These are phyloP conservation scores for Rhinoraja longicauda DNA, from an alignment of 2,797 vertebrate genomes.

Conservation along the genomic window DNA sequence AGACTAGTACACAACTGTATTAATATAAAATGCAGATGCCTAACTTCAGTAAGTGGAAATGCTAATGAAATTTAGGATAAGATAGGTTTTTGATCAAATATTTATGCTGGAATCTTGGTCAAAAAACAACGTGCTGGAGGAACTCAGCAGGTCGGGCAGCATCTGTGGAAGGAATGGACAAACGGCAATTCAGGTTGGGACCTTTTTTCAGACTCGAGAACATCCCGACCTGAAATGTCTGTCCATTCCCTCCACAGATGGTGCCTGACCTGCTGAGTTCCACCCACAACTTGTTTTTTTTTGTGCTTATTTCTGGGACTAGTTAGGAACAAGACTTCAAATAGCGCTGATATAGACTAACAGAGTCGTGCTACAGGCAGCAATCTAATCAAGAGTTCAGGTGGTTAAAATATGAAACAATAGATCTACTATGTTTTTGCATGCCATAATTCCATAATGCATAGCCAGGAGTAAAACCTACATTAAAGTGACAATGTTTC, in stretches of 20 bases:
- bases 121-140: no score
- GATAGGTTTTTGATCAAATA: no score
- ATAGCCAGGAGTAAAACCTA: neutral
- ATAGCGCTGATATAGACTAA: neutral
- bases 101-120: no score
- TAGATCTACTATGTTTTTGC: neutral
- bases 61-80: no score
- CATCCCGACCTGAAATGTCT: no score
- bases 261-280: no score
- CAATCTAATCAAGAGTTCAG: neutral
- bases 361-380: neutral
- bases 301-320: neutral
- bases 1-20: neutral
- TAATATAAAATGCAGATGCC: neutral
- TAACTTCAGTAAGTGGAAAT: neutral
- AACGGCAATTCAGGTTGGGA: no score
- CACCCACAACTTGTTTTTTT: no score
- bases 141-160: no score
- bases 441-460: neutral
- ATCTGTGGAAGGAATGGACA: no score
- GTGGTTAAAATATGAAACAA: neutral
- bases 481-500: neutral
- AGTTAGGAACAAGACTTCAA: neutral
- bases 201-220: no score
- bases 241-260: no score